Percentiles rank a stretch among this genome's conserved stretches.
Evolutionary conservation across 2,797 vertebrate species (phyloP).

Genomic region (Chelonia mydas): DNA sequence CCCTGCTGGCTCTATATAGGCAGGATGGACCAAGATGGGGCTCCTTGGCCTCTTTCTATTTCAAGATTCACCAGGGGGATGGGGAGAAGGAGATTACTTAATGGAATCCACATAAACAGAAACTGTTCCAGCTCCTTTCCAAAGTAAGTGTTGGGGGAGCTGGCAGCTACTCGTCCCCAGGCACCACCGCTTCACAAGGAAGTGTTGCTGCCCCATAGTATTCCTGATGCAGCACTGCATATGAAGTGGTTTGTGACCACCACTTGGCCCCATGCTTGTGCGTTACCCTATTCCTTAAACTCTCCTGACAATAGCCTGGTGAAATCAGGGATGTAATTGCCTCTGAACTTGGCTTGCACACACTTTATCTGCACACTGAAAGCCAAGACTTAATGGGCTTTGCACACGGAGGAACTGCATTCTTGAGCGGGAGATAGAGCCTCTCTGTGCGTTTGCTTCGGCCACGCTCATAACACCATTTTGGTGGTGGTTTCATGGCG

Average conservation of each 20-base stretch:
- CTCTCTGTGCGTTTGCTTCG: background rate
- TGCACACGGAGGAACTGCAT: conserved; percentile 23
- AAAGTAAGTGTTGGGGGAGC: background rate
- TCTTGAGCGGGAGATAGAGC: conserved; percentile 18
- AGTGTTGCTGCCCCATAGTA: background rate
- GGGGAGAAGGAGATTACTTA: background rate
- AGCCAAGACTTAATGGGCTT: conserved; percentile 35
- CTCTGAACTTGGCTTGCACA: conserved; percentile 33
- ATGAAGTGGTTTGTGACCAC: conserved; percentile 3
- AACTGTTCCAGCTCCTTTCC: background rate
- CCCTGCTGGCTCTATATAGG: background rate
- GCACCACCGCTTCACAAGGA: background rate
- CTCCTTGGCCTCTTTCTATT: background rate
- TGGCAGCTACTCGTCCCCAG: background rate
- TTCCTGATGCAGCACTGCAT: background rate
- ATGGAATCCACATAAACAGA: background rate
- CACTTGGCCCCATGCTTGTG: conserved; percentile 14
- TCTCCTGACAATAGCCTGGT: conserved; percentile 42
- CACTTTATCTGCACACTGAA: conserved; percentile 42
- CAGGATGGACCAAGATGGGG: background rate
- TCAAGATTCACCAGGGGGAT: background rate
- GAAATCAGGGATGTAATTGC: conserved; percentile 32
- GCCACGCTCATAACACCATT: conserved; percentile 14
- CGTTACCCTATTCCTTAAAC: conserved; percentile 21
- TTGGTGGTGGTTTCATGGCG: conserved; percentile 35